Evolutionary conservation across 2,888 invertebrate species (phyloP).

Genomic region (Metopia argyrocephala): DNA sequence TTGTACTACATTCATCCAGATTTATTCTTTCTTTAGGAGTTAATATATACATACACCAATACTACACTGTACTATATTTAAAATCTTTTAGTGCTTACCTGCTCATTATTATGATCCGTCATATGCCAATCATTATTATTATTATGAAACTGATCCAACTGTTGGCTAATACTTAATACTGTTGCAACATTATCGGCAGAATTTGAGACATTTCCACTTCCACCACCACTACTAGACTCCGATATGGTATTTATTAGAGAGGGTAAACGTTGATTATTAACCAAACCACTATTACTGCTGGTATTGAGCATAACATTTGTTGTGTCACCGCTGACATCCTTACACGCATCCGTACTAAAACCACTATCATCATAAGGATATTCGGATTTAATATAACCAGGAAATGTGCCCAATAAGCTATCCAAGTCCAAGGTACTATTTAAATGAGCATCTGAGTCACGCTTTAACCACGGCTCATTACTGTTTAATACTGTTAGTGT

Average conservation of each 20-base stretch:
- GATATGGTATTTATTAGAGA: slow-evolving; percentile 74
- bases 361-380: slow-evolving; percentile 89
- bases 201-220: slow-evolving; percentile 57
- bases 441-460: slow-evolving; percentile 81
- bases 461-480: slow-evolving; percentile 84
- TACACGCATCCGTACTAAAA: slow-evolving; percentile 81
- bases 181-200: slow-evolving; percentile 54
- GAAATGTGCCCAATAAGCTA: slow-evolving; percentile 87
- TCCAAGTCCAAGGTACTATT: slow-evolving; percentile 85
- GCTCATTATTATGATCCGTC: slow-evolving; percentile 85
- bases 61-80: background rate
- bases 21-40: background rate
- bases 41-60: too few relatives aligned
- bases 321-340: slow-evolving; percentile 73
- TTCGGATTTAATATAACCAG: slow-evolving; percentile 85
- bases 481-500: slow-evolving; percentile 92
- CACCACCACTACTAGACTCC: slow-evolving; percentile 65
- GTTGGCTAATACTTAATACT: slow-evolving; percentile 74
- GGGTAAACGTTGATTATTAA: slow-evolving; percentile 70
- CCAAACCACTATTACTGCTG: slow-evolving; percentile 61
- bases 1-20: too few relatives aligned
- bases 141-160: slow-evolving; percentile 81
- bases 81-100: slow-evolving; percentile 65
- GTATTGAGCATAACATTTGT: slow-evolving; percentile 61
- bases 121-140: slow-evolving; percentile 92